A percentile compares a stretch with the other conserved stretches of the same genome.
Evolutionary conservation across 2,113 vertebrate genomes (phyloP).

Genomic region (Nycticryphes semicollaris): DNA sequence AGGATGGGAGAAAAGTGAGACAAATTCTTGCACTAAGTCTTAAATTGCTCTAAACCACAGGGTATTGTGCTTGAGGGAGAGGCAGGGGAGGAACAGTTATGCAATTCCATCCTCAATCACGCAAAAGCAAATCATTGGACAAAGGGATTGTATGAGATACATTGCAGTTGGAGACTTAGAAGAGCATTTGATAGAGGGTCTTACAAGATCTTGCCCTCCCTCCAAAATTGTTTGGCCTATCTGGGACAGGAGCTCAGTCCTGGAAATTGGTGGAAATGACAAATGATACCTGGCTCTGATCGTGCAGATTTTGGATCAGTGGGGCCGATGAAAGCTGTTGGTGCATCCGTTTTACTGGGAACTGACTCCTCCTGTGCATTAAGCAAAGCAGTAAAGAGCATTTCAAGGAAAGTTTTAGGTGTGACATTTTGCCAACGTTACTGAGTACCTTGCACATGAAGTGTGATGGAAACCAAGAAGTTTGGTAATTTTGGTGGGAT

Average conservation of each 20-base stretch:
- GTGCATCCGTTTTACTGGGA: not conserved
- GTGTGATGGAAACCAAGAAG: not conserved
- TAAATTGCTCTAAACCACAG: conserved; percentile 23
- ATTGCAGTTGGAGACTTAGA: conserved; percentile 9
- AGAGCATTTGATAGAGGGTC: not conserved
- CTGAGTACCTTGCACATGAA: not conserved
- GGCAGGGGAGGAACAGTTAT: not conserved
- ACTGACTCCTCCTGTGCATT: not conserved
- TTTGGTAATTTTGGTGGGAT: not conserved
- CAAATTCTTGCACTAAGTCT: conserved; percentile 17
- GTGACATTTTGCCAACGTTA: not conserved
- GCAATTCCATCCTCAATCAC: conserved; percentile 22
- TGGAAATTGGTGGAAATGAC: not conserved
- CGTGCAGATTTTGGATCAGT: not conserved
- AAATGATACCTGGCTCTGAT: not conserved
- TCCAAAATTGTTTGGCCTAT: not conserved
- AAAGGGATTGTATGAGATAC: conserved; percentile 2
- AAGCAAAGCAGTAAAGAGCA: not conserved
- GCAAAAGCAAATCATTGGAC: not conserved
- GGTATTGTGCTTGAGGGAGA: conserved; percentile 9
- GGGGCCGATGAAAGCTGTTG: not conserved
- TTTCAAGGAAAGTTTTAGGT: not conserved
- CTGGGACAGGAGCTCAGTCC: not conserved
- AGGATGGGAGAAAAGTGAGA: conserved; percentile 23
- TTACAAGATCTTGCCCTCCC: not conserved